Conservation (phyloP, 2,797 vertebrate species). For the Sebastes iracundus region DNA sequence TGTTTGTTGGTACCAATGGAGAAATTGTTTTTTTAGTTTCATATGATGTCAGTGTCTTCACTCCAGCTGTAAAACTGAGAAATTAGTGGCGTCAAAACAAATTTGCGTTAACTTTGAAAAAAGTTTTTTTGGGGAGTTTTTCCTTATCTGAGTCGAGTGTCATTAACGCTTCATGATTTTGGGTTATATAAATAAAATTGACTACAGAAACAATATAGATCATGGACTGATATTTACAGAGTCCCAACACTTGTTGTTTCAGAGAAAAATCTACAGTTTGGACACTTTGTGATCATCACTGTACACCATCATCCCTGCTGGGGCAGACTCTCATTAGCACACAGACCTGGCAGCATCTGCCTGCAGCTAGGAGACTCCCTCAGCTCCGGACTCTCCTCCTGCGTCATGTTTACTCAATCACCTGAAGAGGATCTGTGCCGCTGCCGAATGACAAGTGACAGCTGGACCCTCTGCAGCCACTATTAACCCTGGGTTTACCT, state of each 20-base stretch:
- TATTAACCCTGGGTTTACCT: not conserved
- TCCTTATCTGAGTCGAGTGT: no score
- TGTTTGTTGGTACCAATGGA: no score
- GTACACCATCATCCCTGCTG: not conserved
- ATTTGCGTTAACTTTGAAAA: no score
- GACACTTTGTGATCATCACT: not conserved
- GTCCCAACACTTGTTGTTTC: not conserved
- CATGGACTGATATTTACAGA: not conserved
- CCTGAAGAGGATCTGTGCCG: not conserved
- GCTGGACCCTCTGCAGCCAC: not conserved
- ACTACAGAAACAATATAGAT: not conserved
- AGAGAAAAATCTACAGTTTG: not conserved
- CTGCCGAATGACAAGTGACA: not conserved
- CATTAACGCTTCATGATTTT: not conserved
- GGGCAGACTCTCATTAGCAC: not conserved
- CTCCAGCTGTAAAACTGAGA: no score
- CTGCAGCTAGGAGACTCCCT: conserved; percentile 1
- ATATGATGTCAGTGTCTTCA: no score
- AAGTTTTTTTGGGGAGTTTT: no score
- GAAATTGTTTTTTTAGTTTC: no score
- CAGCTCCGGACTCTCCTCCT: not conserved
- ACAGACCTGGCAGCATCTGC: not conserved
- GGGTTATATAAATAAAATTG: not conserved
- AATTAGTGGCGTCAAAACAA: no score
- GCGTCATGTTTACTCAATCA: not conserved